Evolutionary conservation across 2,888 invertebrate genomes (phyloP).

Genomic region (Lamellibrachia satsuma): DNA sequence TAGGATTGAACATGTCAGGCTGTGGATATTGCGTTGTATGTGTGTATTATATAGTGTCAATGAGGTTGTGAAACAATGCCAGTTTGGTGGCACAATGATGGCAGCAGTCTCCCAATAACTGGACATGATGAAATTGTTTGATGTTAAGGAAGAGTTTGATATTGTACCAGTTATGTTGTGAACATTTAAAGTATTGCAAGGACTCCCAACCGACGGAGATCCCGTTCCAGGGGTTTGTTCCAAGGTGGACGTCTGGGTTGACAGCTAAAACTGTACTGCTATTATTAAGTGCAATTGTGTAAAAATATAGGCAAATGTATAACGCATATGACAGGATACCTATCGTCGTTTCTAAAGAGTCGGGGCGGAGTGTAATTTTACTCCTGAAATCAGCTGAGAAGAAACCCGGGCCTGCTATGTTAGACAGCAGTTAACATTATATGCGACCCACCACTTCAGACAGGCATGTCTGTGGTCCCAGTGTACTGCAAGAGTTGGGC

Average conservation of each 20-base stretch:
- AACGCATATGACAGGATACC: background rate
- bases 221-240: background rate
- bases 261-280: background rate
- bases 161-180: conserved; percentile 17
- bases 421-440: too few species aligned
- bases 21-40: background rate
- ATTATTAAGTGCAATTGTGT: background rate
- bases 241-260: background rate
- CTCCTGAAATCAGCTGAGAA: background rate
- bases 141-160: background rate
- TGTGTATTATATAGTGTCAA: background rate
- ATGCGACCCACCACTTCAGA: too few species aligned
- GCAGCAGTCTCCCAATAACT: background rate
- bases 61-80: background rate
- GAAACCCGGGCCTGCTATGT: too few species aligned
- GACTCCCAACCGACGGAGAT: background rate
- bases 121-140: background rate
- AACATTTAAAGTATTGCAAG: background rate
- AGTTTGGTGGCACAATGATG: background rate
- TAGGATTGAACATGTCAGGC: background rate
- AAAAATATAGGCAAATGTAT: background rate
- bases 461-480: background rate
- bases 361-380: background rate
- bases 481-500: background rate
- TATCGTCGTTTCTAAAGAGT: background rate